phyloP scores from a whole-genome alignment of 2,888 invertebrate species.

The Sialis fuliginosa region DNA sequence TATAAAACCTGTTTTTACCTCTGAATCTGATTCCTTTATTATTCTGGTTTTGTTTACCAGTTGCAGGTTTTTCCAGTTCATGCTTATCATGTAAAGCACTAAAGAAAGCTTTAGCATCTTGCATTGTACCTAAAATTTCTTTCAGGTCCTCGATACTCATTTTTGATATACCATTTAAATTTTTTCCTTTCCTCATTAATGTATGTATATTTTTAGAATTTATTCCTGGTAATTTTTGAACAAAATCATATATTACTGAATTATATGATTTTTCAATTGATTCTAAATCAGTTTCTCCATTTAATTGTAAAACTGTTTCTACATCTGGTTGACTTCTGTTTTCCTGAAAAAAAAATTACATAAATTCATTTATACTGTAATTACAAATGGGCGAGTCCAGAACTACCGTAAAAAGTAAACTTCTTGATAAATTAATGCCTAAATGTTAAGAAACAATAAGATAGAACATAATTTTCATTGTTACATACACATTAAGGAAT shows the following conservation, averaged over 20 bases:
- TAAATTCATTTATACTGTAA: too few relatives aligned
- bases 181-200: conserved; percentile 56
- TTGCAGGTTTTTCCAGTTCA: conserved; percentile 28
- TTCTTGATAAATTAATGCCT: too few relatives aligned
- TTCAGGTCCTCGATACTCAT: conserved; percentile 46
- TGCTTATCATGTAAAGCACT: conserved; percentile 51
- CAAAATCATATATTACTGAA: conserved; percentile 36
- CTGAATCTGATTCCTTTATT: conserved; percentile 10
- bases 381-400: too few relatives aligned
- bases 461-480: too few relatives aligned
- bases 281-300: conserved; percentile 40
- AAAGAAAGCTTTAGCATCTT: conserved; percentile 48
- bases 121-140: conserved; percentile 51
- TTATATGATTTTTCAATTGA: conserved; percentile 35
- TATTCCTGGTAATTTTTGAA: conserved; percentile 81
- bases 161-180: conserved; percentile 42
- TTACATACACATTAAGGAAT: too few relatives aligned
- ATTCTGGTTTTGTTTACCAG: conserved; percentile 16
- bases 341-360: conserved; percentile 35
- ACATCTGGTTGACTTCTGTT: conserved; percentile 68
- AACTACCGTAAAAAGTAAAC: too few relatives aligned
- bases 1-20: background rate
- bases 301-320: conserved; percentile 50
- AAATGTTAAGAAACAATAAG: too few relatives aligned
- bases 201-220: conserved; percentile 66